phyloP scores from a whole-genome alignment of 2,113 vertebrate genomes.

The Pituophis catenifer region DNA sequence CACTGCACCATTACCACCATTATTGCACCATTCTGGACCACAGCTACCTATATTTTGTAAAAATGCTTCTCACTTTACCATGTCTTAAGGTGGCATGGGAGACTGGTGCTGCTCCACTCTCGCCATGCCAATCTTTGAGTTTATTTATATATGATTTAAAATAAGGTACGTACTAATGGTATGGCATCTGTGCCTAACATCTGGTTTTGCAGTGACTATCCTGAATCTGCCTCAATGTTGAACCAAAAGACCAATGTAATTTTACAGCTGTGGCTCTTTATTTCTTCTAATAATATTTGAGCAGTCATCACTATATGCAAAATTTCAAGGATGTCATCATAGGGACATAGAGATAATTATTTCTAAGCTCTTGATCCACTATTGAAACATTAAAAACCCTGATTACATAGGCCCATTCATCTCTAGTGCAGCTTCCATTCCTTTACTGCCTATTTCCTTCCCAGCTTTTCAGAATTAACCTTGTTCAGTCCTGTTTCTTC shows the following conservation, averaged over 20 bases:
- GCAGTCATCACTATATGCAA: neutral
- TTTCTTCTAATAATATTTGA: neutral
- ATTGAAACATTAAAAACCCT: neutral
- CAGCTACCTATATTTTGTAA: neutral
- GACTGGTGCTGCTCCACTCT: neutral
- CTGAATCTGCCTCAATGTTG: neutral
- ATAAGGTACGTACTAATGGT: neutral
- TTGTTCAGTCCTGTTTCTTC: neutral
- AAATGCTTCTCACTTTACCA: neutral
- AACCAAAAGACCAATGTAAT: neutral
- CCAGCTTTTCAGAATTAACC: neutral
- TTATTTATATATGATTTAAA: neutral
- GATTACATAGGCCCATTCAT: constrained; percentile 4
- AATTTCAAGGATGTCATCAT: neutral
- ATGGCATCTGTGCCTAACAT: neutral
- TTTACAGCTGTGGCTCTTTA: neutral
- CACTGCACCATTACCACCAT: neutral
- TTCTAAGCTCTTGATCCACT: neutral
- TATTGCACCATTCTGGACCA: neutral
- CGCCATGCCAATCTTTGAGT: neutral
- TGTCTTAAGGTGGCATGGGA: neutral
- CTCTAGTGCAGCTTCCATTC: neutral
- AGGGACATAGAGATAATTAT: neutral
- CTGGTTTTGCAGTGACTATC: neutral
- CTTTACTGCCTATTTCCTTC: neutral